phyloP scores from a whole-genome alignment of 1,140 invertebrate genomes.

The Bombyx mori region ASM3026992v2 NC_085114.1:10722001-10722500 shows the following conservation, averaged over 20 bases:
- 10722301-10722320: slow-evolving; percentile 64
- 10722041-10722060: not conserved
- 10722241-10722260: slow-evolving; percentile 50
- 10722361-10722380: too few relatives aligned
- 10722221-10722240: slow-evolving; percentile 58
- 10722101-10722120: slow-evolving; percentile 46
- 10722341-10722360: not conserved
- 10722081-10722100: slow-evolving; percentile 56
- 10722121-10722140: slow-evolving; percentile 66
- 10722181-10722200: slow-evolving; percentile 32
- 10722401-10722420: too few relatives aligned
- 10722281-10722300: slow-evolving; percentile 61
- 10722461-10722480: too few relatives aligned
- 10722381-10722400: too few relatives aligned
- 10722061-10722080: not conserved
- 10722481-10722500: too few relatives aligned
- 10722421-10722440: too few relatives aligned
- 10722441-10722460: too few relatives aligned
- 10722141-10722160: slow-evolving; percentile 56
- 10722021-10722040: too few relatives aligned
- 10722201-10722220: slow-evolving; percentile 48
- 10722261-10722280: slow-evolving; percentile 47
- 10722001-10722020: too few relatives aligned
- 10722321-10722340: slow-evolving; percentile 15
- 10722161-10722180: slow-evolving; percentile 49